phyloP scores from a whole-genome alignment of 2,888 invertebrate genomes.

The Heteropelma amictum region DNA sequence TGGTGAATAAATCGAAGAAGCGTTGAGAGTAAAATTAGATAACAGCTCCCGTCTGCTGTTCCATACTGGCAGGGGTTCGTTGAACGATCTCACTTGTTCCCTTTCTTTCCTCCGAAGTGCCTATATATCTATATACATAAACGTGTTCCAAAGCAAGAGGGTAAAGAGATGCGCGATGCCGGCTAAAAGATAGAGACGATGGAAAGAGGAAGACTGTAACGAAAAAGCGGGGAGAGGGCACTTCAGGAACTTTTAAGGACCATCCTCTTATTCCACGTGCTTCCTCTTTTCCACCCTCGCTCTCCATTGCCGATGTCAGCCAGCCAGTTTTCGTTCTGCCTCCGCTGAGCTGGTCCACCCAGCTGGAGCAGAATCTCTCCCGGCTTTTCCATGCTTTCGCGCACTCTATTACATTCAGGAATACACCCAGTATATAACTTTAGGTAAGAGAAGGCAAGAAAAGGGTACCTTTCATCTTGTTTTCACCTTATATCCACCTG shows the following conservation, averaged over 20 bases:
- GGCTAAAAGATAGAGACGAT: conserved; percentile 17
- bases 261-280: conserved; percentile 57
- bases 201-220: conserved; percentile 23
- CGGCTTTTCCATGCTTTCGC: conserved; percentile 9
- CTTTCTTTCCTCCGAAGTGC: conserved; percentile 13
- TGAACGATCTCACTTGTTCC: conserved; percentile 43
- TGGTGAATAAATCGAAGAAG: conserved; percentile 78
- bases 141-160: conserved; percentile 41
- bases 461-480: conserved; percentile 19
- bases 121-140: neutral
- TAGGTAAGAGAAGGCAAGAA: neutral
- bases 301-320: conserved; percentile 36
- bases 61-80: conserved; percentile 47
- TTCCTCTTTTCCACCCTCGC: conserved; percentile 46
- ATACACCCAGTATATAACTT: neutral
- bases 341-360: conserved; percentile 5
- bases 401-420: neutral
- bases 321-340: conserved; percentile 32
- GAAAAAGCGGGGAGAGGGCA: conserved; percentile 56
- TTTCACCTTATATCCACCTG: conserved; percentile 34
- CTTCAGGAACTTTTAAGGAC: conserved; percentile 69
- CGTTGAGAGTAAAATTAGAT: conserved; percentile 79
- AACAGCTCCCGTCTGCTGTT: conserved; percentile 74
- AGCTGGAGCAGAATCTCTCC: neutral
- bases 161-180: conserved; percentile 56